Evolutionary conservation across 1,140 invertebrate genomes (phyloP).

Genomic region (Steinernema feltiae): DNA sequence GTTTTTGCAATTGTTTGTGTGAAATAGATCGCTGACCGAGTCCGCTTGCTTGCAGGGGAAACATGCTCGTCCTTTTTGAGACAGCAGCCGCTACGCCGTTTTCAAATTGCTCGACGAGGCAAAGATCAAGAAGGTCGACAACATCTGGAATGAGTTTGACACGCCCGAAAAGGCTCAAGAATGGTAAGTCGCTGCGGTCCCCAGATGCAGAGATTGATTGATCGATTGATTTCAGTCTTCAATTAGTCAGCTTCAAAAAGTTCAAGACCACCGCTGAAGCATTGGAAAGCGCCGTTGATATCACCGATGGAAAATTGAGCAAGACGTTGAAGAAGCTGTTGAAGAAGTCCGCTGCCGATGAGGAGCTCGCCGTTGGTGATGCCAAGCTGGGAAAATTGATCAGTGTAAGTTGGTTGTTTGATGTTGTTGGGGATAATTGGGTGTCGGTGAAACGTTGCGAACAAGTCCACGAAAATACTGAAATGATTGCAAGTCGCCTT

Average conservation of each 20-base stretch:
- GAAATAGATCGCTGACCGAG: no score
- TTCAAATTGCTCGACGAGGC: slow-evolving; percentile 91
- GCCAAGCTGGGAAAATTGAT: slow-evolving; percentile 86
- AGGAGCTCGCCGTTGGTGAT: slow-evolving; percentile 88
- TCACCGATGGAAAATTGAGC: slow-evolving; percentile 86
- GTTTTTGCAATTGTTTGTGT: no score
- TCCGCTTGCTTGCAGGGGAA: slow-evolving; percentile 26
- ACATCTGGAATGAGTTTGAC: slow-evolving; percentile 83
- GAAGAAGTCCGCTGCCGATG: slow-evolving; percentile 75
- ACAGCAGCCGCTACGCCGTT: slow-evolving; percentile 87
- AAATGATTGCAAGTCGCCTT: no score
- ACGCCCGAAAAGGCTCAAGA: slow-evolving; percentile 77
- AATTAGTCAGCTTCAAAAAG: slow-evolving; percentile 54
- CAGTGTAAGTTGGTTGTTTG: slow-evolving; percentile 63
- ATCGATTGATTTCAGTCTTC: slow-evolving; percentile 63
- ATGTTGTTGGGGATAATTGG: neutral
- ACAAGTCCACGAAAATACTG: no score
- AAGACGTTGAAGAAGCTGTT: slow-evolving; percentile 85
- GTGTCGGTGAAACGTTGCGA: neutral
- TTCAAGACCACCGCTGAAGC: slow-evolving; percentile 55
- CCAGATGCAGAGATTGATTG: slow-evolving; percentile 44
- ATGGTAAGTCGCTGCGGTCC: slow-evolving; percentile 74
- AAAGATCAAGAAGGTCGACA: slow-evolving; percentile 78
- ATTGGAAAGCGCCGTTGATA: slow-evolving; percentile 72
- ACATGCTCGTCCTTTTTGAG: slow-evolving; percentile 92